Conservation (phyloP, 2,797 vertebrate species). For the Sternarchorhynchus goeldii region DNA sequence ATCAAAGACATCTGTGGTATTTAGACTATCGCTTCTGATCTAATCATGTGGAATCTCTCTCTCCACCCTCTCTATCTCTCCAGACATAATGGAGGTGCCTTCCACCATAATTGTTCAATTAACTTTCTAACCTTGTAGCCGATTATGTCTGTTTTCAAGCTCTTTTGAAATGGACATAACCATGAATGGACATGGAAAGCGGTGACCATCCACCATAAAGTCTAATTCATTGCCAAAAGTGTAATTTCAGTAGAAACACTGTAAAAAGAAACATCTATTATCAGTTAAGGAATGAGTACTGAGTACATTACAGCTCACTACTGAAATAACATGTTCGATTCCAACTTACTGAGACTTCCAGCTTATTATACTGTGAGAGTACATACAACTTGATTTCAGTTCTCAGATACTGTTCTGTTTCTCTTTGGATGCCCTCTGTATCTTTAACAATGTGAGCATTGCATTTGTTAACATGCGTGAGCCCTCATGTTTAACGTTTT, state of each 20-base stretch:
- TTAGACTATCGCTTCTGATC: conserved; percentile 78
- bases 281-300: neutral
- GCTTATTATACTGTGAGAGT: too few species aligned
- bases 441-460: too few species aligned
- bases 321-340: too few species aligned
- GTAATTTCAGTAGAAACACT: conserved; percentile 51
- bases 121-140: conserved; percentile 78
- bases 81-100: conserved; percentile 75
- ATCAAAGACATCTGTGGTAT: conserved; percentile 55
- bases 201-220: conserved; percentile 61
- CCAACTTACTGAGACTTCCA: too few species aligned
- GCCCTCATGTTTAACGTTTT: too few species aligned
- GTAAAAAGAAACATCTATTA: too few species aligned
- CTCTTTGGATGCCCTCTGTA: too few species aligned
- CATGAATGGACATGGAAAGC: conserved; percentile 70
- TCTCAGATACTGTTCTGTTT: too few species aligned
- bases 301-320: neutral
- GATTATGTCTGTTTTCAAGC: conserved; percentile 73
- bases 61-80: conserved; percentile 67
- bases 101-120: conserved; percentile 81
- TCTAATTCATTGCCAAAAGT: conserved; percentile 67
- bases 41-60: conserved; percentile 75
- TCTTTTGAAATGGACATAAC: conserved; percentile 70
- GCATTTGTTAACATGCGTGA: too few species aligned
- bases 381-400: too few species aligned